Percentiles rank a stretch among this genome's conserved stretches.
phyloP scores from a whole-genome alignment of 2,797 vertebrate species.

The Phrynocephalus guinanensis region DNA sequence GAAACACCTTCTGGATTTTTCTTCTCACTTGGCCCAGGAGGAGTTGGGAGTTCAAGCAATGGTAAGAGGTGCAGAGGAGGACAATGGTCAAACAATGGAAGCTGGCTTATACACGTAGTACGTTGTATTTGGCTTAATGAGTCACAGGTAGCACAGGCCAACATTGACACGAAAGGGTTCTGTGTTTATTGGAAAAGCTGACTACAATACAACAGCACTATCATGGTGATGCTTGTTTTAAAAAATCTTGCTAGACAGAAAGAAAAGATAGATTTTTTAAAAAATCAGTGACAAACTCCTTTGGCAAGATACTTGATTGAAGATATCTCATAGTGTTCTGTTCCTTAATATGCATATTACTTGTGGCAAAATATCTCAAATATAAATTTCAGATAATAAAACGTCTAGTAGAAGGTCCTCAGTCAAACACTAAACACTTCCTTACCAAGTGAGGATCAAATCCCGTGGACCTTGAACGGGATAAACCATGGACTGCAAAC shows the following conservation, averaged over 20 bases:
- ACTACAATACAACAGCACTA: constrained; percentile 59
- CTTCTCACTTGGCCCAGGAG: not conserved
- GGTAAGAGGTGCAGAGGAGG: not conserved
- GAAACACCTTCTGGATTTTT: not conserved
- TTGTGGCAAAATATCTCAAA: constrained; percentile 70
- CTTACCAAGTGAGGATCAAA: constrained; percentile 65
- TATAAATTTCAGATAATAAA: constrained; percentile 71
- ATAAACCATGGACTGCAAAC: constrained; percentile 51
- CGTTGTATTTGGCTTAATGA: not conserved
- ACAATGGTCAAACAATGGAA: not conserved
- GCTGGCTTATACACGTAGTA: not conserved
- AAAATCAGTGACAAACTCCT: constrained; percentile 60
- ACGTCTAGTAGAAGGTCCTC: constrained; percentile 67
- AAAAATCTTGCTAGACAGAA: constrained; percentile 48
- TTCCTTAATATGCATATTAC: constrained; percentile 68
- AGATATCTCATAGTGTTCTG: constrained; percentile 61
- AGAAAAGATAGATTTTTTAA: constrained; percentile 33
- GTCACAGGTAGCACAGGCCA: not conserved
- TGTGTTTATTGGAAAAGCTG: constrained; percentile 48
- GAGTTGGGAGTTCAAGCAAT: too few species aligned
- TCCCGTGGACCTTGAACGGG: constrained; percentile 52
- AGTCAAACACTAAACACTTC: constrained; percentile 65
- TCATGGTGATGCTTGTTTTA: constrained; percentile 24
- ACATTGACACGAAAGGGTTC: constrained; percentile 2
- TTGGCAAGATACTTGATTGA: constrained; percentile 56